A percentile compares a stretch with the other conserved stretches of the same genome.
Conservation (phyloP, 2,888 invertebrate genomes). For the Acanthococcus lagerstroemiae region DNA sequence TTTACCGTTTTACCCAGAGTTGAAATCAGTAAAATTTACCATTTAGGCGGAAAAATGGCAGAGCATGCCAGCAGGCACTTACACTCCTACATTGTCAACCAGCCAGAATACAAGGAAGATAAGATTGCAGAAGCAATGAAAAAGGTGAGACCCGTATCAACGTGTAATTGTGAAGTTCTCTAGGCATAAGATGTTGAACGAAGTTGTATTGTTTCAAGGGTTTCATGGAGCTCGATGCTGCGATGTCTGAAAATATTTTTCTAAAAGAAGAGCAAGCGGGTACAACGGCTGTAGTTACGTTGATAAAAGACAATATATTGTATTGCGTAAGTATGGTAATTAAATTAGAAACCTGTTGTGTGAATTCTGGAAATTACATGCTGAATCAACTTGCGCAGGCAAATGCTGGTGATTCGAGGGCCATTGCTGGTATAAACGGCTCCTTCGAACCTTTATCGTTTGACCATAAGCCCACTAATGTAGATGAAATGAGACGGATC, state of each 20-base stretch:
- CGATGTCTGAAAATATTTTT: slow-evolving; percentile 79
- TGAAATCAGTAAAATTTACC: too few relatives aligned
- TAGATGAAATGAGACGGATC: slow-evolving; percentile 77
- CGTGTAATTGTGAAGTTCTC: background rate
- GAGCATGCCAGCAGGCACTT: slow-evolving; percentile 91
- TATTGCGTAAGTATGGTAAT: slow-evolving; percentile 59
- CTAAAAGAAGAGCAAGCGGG: slow-evolving; percentile 89
- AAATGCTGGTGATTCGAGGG: slow-evolving; percentile 94
- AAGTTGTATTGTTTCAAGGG: too few relatives aligned
- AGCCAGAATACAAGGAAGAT: slow-evolving; percentile 72
- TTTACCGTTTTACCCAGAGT: too few relatives aligned
- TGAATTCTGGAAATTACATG: background rate
- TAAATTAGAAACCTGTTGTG: slow-evolving; percentile 14
- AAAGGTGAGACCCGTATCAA: slow-evolving; percentile 48
- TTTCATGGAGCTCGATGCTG: slow-evolving; percentile 83
- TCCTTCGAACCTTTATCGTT: slow-evolving; percentile 63
- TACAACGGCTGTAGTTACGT: slow-evolving; percentile 79
- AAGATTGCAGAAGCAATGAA: slow-evolving; percentile 75
- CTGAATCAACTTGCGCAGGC: slow-evolving; percentile 47
- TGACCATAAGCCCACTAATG: slow-evolving; percentile 94
- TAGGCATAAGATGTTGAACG: too few relatives aligned
- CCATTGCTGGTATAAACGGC: slow-evolving; percentile 80
- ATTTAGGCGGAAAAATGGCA: slow-evolving; percentile 71
- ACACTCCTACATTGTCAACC: slow-evolving; percentile 78
- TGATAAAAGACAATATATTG: slow-evolving; percentile 72